A percentile compares a stretch with the other conserved stretches of the same genome.
Evolutionary conservation across 2,888 invertebrate genomes (phyloP).

Genomic region (Quadroppia sp.): DNA sequence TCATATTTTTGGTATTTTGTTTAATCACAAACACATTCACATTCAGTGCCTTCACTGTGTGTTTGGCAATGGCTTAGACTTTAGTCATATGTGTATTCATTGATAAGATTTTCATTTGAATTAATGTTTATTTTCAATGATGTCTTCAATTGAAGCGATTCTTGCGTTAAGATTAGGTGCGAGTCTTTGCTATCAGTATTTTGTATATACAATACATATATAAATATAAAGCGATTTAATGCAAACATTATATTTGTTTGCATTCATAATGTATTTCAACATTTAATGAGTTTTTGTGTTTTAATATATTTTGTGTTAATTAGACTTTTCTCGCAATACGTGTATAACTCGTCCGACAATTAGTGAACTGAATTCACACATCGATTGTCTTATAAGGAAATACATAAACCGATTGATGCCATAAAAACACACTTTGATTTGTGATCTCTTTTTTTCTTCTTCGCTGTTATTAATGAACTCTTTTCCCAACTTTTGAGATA

Average conservation of each 20-base stretch:
- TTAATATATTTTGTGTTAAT: not conserved
- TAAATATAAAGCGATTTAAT: too few species aligned
- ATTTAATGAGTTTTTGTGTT: not conserved
- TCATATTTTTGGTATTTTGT: not conserved
- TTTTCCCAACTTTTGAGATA: not conserved
- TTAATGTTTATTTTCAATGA: too few species aligned
- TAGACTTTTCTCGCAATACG: not conserved
- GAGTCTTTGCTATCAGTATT: too few species aligned
- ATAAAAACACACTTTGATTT: constrained; percentile 1
- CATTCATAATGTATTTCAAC: too few species aligned
- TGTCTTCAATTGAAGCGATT: too few species aligned
- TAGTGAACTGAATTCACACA: not conserved
- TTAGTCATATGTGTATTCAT: too few species aligned
- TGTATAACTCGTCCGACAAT: not conserved
- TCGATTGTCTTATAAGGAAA: constrained; percentile 27
- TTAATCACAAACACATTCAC: not conserved
- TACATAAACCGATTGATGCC: not conserved
- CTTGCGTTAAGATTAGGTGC: too few species aligned
- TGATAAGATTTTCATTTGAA: too few species aligned
- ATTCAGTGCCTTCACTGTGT: too few species aligned
- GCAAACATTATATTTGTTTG: too few species aligned
- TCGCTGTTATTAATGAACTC: not conserved
- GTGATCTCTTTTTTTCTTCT: not conserved
- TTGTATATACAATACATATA: too few species aligned
- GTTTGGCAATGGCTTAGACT: too few species aligned